Conservation (phyloP, 2,888 invertebrate genomes). For the Heliconius sara region DNA sequence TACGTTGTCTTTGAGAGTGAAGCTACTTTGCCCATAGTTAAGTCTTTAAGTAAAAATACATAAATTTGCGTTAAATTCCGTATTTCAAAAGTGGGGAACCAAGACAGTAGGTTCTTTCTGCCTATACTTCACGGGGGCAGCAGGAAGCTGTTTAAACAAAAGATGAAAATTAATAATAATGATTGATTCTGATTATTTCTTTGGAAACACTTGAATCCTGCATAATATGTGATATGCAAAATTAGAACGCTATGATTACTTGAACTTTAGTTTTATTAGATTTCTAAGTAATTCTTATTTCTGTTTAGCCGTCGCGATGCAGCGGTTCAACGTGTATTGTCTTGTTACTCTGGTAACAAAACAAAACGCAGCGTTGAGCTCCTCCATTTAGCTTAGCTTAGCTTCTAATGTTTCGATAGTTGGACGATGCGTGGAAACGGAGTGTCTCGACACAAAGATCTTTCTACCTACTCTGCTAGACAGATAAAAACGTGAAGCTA, state of each 20-base stretch:
- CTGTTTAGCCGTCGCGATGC: too few species aligned
- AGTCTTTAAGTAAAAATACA: background rate
- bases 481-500: background rate
- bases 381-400: background rate
- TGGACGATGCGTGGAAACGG: background rate
- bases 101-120: background rate
- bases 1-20: slow-evolving; percentile 14
- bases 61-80: background rate
- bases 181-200: too few species aligned
- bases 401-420: background rate
- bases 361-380: too few species aligned
- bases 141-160: too few species aligned
- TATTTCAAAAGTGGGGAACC: too few species aligned
- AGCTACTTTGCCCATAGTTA: background rate
- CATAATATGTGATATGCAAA: too few species aligned
- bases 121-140: background rate
- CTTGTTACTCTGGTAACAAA: background rate
- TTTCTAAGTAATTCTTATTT: too few species aligned
- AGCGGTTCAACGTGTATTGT: background rate
- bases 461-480: background rate
- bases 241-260: too few species aligned
- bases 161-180: too few species aligned
- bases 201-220: too few species aligned
- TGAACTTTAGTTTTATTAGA: too few species aligned
- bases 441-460: background rate